These are phyloP conservation scores for Sanderia malayensis DNA, from an alignment of 30 jellyfish, hydroid and myxozoan species.

Conservation along the genomic window DNA sequence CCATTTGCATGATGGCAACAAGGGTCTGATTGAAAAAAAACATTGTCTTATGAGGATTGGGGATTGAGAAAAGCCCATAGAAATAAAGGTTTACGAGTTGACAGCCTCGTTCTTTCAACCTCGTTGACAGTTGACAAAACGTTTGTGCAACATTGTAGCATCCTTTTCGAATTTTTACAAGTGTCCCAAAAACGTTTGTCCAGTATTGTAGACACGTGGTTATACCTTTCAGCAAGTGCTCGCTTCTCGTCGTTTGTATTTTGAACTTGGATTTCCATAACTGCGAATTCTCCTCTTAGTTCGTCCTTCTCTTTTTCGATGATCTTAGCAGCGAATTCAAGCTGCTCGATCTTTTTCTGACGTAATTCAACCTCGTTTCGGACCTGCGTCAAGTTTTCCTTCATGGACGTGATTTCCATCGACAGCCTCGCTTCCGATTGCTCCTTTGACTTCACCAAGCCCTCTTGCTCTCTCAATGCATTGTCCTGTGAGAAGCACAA, in stretches of 20 bases:
- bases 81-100: too few relatives aligned
- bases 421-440: conserved; percentile 53
- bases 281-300: conserved; percentile 69
- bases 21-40: too few relatives aligned
- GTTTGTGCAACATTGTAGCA: too few relatives aligned
- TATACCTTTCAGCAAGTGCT: conserved; percentile 80
- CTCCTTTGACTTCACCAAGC: conserved; percentile 24
- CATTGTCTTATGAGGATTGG: too few relatives aligned
- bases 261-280: conserved; percentile 71
- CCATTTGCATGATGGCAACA: too few relatives aligned
- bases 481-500: conserved; percentile 7
- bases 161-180: too few relatives aligned
- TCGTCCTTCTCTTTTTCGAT: conserved; percentile 64
- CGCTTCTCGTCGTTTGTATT: conserved; percentile 68
- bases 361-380: conserved; percentile 16
- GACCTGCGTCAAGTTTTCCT: conserved; percentile 21
- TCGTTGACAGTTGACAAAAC: too few relatives aligned
- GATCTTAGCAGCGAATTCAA: conserved; percentile 2
- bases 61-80: too few relatives aligned
- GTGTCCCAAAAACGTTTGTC: too few relatives aligned
- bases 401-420: conserved; percentile 41
- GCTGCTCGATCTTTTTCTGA: conserved; percentile 22
- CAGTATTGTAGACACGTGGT: too few relatives aligned
- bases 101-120: too few relatives aligned
- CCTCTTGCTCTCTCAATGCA: conserved; percentile 33